Evolutionary conservation across 2,888 invertebrate genomes (phyloP).

Genomic region (Linnaemya vulpina): DNA sequence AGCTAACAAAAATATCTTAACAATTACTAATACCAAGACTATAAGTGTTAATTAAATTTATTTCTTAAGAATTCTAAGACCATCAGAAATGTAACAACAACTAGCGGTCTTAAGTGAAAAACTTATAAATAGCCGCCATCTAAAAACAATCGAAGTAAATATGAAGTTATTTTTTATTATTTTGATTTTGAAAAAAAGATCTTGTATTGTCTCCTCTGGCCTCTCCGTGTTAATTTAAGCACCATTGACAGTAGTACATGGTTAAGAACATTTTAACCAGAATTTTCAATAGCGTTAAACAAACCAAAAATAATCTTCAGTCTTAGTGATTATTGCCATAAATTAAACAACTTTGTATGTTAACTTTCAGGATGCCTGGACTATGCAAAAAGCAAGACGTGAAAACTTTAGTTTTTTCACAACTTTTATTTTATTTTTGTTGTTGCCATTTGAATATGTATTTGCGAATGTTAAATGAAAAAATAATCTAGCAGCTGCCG

Average conservation of each 20-base stretch:
- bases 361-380: constrained; percentile 29
- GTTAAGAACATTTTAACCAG: constrained; percentile 22
- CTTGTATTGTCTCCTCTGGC: background rate
- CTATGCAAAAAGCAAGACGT: constrained; percentile 4
- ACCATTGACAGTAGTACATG: background rate
- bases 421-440: background rate
- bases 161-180: no score
- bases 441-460: constrained; percentile 17
- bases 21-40: no score
- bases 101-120: no score
- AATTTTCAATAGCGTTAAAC: constrained; percentile 16
- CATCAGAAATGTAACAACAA: no score
- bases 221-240: constrained; percentile 21
- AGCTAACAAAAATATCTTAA: no score
- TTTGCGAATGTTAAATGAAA: background rate
- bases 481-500: constrained; percentile 31
- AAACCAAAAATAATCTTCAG: constrained; percentile 38
- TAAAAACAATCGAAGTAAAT: no score
- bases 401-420: background rate
- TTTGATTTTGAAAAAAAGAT: no score
- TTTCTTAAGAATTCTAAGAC: no score
- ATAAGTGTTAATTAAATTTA: no score
- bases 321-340: constrained; percentile 52
- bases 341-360: constrained; percentile 53
- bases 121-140: no score